These are phyloP conservation scores for Tridacna crocea DNA, from an alignment of 2,888 invertebrate species.

Conservation along the genomic window DNA sequence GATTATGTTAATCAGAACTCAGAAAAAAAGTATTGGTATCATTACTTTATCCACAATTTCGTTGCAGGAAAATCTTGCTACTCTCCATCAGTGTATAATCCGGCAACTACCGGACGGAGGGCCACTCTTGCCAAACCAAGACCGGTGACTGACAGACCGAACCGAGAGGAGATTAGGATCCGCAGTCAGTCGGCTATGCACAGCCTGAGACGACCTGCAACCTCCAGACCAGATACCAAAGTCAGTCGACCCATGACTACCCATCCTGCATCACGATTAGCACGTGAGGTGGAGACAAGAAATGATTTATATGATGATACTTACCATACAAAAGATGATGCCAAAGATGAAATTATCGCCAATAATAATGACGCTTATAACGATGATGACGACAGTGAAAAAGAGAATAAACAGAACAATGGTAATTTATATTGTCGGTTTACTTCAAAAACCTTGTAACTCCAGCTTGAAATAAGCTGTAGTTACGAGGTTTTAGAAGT, in stretches of 20 bases:
- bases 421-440: constrained; percentile 6
- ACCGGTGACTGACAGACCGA: constrained; percentile 34
- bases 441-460: not conserved
- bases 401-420: constrained; percentile 35
- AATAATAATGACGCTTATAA: not conserved
- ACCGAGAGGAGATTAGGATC: constrained; percentile 28
- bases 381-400: constrained; percentile 25
- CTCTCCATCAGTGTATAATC: constrained; percentile 66
- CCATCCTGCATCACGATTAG: constrained; percentile 22
- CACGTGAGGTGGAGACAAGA: constrained; percentile 18
- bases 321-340: constrained; percentile 1
- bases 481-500: too few species aligned
- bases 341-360: not conserved
- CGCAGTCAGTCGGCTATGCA: constrained; percentile 52
- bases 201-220: constrained; percentile 22
- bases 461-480: not conserved
- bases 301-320: constrained; percentile 6
- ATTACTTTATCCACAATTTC: too few species aligned
- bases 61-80: constrained; percentile 69
- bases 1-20: too few species aligned
- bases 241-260: constrained; percentile 43
- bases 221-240: constrained; percentile 26
- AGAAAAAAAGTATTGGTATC: too few species aligned
- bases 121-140: constrained; percentile 27
- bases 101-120: constrained; percentile 42